Conservation (phyloP, 2,888 invertebrate genomes). For the Drosophila ezoana region DNA sequence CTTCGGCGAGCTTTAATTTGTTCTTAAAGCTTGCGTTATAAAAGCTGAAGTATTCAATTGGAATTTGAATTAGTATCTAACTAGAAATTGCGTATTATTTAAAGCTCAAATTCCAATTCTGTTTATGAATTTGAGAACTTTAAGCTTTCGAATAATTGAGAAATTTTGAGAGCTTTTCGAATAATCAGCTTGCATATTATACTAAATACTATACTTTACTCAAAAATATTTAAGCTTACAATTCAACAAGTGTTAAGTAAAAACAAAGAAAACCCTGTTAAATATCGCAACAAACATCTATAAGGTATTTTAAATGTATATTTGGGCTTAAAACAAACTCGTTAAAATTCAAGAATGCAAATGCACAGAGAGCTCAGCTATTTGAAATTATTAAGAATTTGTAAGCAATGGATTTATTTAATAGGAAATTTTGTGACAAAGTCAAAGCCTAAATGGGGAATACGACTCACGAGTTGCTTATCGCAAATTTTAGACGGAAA, state of each 20-base stretch:
- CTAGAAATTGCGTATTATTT: too few species aligned
- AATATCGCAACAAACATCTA: background rate
- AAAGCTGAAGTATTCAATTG: too few species aligned
- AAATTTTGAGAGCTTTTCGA: background rate
- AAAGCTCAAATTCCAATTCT: too few species aligned
- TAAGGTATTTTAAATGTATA: too few species aligned
- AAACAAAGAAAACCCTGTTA: background rate
- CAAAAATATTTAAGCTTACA: background rate
- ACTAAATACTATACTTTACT: too few species aligned
- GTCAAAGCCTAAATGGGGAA: background rate
- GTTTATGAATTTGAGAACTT: too few species aligned
- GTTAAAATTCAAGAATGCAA: background rate
- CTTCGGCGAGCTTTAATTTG: too few species aligned
- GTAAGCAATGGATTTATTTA: background rate
- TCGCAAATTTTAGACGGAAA: background rate
- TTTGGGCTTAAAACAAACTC: background rate
- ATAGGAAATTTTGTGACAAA: background rate
- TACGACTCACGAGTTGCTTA: background rate
- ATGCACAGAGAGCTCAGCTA: background rate
- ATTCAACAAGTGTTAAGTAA: slow-evolving; percentile 1
- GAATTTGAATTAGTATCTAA: too few species aligned
- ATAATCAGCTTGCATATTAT: background rate
- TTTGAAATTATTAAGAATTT: background rate
- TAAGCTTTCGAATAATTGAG: too few species aligned
- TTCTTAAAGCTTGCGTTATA: too few species aligned